Conservation (phyloP, 2,888 invertebrate genomes). For the Apotomis turbidana region DNA sequence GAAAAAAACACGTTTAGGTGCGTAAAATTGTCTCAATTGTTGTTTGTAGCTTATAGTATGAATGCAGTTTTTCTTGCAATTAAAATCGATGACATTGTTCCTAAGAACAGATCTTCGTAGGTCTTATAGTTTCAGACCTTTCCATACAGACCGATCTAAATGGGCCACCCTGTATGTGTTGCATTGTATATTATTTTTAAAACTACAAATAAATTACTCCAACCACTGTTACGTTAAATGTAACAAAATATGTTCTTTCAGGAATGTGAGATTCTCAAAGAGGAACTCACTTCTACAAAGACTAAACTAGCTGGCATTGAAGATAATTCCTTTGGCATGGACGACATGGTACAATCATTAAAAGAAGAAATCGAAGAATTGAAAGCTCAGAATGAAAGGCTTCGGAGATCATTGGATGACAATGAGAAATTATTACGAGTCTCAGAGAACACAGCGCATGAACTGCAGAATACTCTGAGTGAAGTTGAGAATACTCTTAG, state of each 20-base stretch:
- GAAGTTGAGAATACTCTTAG: slow-evolving; percentile 90
- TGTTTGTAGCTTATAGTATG: no score
- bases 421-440: slow-evolving; percentile 83
- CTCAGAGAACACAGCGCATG: slow-evolving; percentile 91
- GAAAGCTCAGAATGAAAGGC: slow-evolving; percentile 85
- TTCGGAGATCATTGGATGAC: slow-evolving; percentile 86
- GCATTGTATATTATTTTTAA: no score
- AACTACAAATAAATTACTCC: background rate
- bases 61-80: no score
- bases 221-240: background rate
- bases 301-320: slow-evolving; percentile 86
- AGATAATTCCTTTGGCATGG: slow-evolving; percentile 88
- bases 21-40: no score
- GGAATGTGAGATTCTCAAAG: slow-evolving; percentile 87
- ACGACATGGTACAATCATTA: slow-evolving; percentile 88
- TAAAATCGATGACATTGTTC: no score
- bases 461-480: slow-evolving; percentile 89
- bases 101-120: no score
- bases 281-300: slow-evolving; percentile 84
- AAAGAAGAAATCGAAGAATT: slow-evolving; percentile 85
- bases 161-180: no score
- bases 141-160: no score
- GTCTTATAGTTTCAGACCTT: no score
- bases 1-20: no score
- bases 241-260: slow-evolving; percentile 58